A percentile compares a stretch with the other conserved stretches of the same genome.
Conservation (phyloP, 2,113 vertebrate genomes). For the Meleagris gallopavo region DNA sequence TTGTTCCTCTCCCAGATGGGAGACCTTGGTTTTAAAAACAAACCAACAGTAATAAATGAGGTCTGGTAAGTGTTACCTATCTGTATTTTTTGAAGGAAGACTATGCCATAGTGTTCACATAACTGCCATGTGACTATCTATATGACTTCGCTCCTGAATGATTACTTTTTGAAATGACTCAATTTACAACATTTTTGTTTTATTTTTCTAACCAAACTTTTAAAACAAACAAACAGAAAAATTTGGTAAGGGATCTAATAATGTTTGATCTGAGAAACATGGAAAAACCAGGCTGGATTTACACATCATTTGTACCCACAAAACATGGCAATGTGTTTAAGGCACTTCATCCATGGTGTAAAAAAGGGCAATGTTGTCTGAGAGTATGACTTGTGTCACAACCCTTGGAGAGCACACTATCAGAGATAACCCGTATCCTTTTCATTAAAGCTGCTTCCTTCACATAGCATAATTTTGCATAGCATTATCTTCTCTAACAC, state of each 20-base stretch:
- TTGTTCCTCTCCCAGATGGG: not conserved
- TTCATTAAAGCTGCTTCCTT: not conserved
- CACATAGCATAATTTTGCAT: not conserved
- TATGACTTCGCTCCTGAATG: not conserved
- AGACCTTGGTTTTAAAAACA: not conserved
- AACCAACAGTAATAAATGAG: not conserved
- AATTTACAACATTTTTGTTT: not conserved
- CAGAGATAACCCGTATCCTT: not conserved
- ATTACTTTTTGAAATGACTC: not conserved
- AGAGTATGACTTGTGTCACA: not conserved
- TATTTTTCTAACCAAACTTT: not conserved
- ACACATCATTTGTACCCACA: not conserved
- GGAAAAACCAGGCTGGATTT: not conserved
- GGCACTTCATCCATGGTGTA: not conserved
- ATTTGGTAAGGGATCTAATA: not conserved
- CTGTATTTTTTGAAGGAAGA: not conserved
- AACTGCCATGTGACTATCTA: not conserved
- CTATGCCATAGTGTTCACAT: not conserved
- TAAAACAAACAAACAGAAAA: not conserved
- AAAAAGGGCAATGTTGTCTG: not conserved
- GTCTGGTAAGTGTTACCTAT: not conserved
- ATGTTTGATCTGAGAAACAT: not conserved
- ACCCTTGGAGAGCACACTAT: not conserved
- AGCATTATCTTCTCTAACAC: not conserved
- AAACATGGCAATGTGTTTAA: not conserved